Evolutionary conservation across 2,888 invertebrate genomes (phyloP).

Genomic region (Acleris cristana): DNA sequence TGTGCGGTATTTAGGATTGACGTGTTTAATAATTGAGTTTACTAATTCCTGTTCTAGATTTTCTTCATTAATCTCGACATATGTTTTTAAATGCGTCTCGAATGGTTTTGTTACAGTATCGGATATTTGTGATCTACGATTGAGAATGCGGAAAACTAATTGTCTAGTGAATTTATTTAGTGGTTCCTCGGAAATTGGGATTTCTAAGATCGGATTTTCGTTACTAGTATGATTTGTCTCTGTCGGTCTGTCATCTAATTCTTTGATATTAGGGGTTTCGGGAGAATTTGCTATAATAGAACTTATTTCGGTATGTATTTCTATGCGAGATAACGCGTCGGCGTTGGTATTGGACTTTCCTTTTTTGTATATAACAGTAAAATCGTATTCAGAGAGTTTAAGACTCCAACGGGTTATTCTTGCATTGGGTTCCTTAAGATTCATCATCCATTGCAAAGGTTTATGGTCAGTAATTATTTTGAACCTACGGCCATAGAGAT

Average conservation of each 20-base stretch:
- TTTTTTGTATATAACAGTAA: slow-evolving; percentile 38
- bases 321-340: slow-evolving; percentile 45
- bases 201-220: no score
- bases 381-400: slow-evolving; percentile 43
- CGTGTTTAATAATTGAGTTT: neutral
- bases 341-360: slow-evolving; percentile 34
- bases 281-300: no score
- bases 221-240: no score
- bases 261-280: no score
- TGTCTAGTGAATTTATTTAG: no score
- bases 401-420: slow-evolving; percentile 52
- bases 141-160: neutral
- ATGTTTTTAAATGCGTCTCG: neutral
- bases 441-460: slow-evolving; percentile 50
- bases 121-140: neutral
- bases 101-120: slow-evolving; percentile 2
- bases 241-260: no score
- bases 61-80: neutral
- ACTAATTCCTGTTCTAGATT: neutral
- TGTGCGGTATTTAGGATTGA: neutral
- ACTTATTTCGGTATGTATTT: neutral
- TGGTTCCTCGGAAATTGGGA: no score
- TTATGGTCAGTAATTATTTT: slow-evolving; percentile 56
- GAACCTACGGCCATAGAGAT: no score
- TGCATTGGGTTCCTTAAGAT: slow-evolving; percentile 36